Evolutionary conservation across 1,140 invertebrate genomes (phyloP), one percentile per base, ranked within the genome.

Genomic region (Drosophila tristis): DNA sequence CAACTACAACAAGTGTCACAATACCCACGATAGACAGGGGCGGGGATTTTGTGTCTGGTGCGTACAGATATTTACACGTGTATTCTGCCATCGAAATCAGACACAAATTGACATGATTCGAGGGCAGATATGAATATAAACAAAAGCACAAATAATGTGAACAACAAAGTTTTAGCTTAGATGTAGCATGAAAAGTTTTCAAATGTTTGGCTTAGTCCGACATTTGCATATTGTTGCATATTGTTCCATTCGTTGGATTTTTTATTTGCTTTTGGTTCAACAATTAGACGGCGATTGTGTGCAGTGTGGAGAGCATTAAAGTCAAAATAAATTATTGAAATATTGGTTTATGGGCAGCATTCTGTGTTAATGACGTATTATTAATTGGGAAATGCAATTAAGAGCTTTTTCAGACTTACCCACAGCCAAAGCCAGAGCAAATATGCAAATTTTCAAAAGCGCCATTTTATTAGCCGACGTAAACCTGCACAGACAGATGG

Each of bases 391-490:
- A 59, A 48, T 70, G 78, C 74, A 72, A 58, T 71, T 56, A 51
- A 60, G 55, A 51, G 53, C 49, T 70, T 57, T 53, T 53, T 73
- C 16, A 61, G 51, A 89, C 90, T 91, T 76, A 91, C 90, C 90
- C 74, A 90, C 70, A 31, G 74, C 67, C 73, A 91, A 55, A 25
- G 23, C 23, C 23, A 25, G 23, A 25, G 86, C 78, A 70, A 91
- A 91, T 81, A 91, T 85, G 78, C 90, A 90, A 72, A 91, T 78
- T 78, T 90, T 91, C 31, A 90, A 49, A 65, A 75, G 61, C 73
- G 80, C 90, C 90, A 91, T 91, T 79, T 79, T 72, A 67, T 73
- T 63, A 66, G 66, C 62, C 53, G 68, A 60, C 58, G 58, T 77
- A n/a, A 64, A 82, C 65, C 82, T 86, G 74, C 62, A 59, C 58